Percentiles rank a stretch among this genome's conserved stretches.
These are phyloP conservation scores for Falco columbarius DNA, from an alignment of 2,797 vertebrate genomes.

Conservation along the genomic window DNA sequence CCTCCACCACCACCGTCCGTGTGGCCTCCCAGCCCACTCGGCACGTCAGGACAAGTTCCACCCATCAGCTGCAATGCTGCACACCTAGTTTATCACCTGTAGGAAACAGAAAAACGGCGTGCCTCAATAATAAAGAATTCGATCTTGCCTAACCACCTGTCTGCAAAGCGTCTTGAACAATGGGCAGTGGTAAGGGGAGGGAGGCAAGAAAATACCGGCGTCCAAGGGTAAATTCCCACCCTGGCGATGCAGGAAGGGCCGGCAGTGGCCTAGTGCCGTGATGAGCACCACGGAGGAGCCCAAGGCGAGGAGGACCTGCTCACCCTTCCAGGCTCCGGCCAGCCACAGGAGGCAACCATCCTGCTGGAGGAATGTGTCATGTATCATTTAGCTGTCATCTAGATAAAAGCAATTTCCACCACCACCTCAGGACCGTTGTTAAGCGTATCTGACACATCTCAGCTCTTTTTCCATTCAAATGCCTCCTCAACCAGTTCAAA, in stretches of 20 bases:
- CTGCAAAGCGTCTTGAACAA: fast-evolving
- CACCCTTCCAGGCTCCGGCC: neutral
- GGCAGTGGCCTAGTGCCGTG: fast-evolving
- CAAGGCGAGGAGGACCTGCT: neutral
- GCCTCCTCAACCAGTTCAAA: slow-evolving; percentile 20
- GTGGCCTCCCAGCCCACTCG: neutral
- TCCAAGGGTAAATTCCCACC: neutral
- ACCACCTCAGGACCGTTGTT: neutral
- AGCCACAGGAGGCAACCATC: neutral
- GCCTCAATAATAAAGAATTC: neutral
- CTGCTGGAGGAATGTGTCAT: neutral
- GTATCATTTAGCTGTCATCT: neutral
- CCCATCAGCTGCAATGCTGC: neutral
- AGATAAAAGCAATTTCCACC: neutral
- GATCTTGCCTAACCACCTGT: neutral
- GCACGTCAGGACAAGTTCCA: neutral
- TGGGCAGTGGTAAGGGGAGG: neutral
- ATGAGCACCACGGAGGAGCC: neutral
- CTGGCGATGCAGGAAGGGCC: neutral
- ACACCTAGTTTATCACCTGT: neutral
- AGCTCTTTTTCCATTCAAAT: neutral
- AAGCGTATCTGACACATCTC: slow-evolving; percentile 10
- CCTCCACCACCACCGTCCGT: neutral
- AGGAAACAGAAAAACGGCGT: neutral
- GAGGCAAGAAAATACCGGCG: neutral